A percentile compares a stretch with the other conserved stretches of the same genome.
Conservation (phyloP, 2,113 vertebrate genomes). For the Myiopsitta monachus region DNA sequence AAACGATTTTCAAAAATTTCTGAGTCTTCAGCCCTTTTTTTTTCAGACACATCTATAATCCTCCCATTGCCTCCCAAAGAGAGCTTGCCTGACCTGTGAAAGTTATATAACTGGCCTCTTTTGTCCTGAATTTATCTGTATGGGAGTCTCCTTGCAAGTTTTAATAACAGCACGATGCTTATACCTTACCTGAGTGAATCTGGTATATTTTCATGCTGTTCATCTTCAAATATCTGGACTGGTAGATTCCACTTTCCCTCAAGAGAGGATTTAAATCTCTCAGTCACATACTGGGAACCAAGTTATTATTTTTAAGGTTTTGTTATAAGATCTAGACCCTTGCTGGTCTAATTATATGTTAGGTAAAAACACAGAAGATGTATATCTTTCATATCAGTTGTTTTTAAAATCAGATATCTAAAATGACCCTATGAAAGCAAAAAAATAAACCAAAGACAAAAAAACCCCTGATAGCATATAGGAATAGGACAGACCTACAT, state of each 20-base stretch:
- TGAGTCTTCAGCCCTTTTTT: background rate
- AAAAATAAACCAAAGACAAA: background rate
- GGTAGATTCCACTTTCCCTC: background rate
- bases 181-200: background rate
- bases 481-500: background rate
- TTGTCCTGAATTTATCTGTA: conserved; percentile 32
- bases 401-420: background rate
- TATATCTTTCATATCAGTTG: background rate
- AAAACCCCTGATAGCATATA: background rate
- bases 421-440: background rate
- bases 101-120: conserved; percentile 24
- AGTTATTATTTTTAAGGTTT: conserved; percentile 34
- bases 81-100: conserved; percentile 5
- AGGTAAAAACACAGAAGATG: background rate
- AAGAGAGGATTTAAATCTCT: conserved; percentile 45
- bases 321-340: conserved; percentile 6
- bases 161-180: conserved; percentile 21
- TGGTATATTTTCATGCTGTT: conserved; percentile 29
- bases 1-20: background rate
- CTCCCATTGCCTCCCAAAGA: background rate
- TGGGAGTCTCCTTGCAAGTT: background rate
- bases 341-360: conserved; percentile 28
- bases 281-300: background rate
- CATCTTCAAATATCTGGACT: background rate
- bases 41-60: background rate